A percentile compares a stretch with the other conserved stretches of the same genome.
Conservation (phyloP, 1,140 invertebrate genomes). For the Drosophila sturtevanti region DNA sequence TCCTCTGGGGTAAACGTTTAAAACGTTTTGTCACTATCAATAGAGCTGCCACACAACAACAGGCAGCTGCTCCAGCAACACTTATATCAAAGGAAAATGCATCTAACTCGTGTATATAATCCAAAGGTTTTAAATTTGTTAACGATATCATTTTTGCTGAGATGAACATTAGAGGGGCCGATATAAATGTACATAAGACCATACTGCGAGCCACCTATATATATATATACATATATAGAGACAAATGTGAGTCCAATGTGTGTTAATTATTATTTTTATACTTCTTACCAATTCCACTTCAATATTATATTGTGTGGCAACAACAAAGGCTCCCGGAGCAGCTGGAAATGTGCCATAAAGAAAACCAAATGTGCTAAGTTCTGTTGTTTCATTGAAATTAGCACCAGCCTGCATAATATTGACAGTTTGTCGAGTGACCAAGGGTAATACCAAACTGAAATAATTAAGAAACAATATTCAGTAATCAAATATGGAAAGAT, state of each 20-base stretch:
- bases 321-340: constrained; percentile 97
- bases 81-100: constrained; percentile 92
- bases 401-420: constrained; percentile 88
- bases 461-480: background rate
- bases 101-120: constrained; percentile 90
- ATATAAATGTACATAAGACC: constrained; percentile 96
- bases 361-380: constrained; percentile 96
- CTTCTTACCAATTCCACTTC: constrained; percentile 91
- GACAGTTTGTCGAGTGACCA: constrained; percentile 93
- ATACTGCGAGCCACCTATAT: constrained; percentile 93
- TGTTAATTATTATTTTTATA: background rate
- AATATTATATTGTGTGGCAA: constrained; percentile 93
- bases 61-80: constrained; percentile 89
- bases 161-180: constrained; percentile 96
- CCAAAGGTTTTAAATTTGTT: constrained; percentile 86
- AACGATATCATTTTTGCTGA: constrained; percentile 96
- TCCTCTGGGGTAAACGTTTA: constrained; percentile 90
- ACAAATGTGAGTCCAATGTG: no score
- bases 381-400: constrained; percentile 88
- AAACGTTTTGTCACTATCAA: constrained; percentile 91
- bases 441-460: constrained; percentile 91
- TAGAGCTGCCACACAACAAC: constrained; percentile 90
- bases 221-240: constrained; percentile 48
- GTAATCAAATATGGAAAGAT: no score
- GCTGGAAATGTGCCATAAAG: constrained; percentile 98